Conservation (phyloP, 2,888 invertebrate genomes). For the Platynereis dumerilii region DNA sequence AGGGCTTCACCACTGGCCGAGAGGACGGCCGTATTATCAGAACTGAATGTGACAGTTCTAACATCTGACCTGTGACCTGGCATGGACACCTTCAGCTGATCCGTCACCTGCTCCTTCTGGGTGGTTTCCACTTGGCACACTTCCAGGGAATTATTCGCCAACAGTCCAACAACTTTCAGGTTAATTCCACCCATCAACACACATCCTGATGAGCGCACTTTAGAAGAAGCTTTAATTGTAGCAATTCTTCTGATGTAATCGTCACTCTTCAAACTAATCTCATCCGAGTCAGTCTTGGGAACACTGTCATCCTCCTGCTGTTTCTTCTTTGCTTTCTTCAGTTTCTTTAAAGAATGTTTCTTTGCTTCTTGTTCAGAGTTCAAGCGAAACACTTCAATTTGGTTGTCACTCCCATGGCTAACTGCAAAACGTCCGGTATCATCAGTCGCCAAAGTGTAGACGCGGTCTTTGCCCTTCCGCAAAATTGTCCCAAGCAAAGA, state of each 20-base stretch:
- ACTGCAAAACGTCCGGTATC: conserved; percentile 75
- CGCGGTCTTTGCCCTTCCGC: conserved; percentile 79
- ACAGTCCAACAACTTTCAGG: conserved; percentile 33
- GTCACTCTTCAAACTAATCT: conserved; percentile 66
- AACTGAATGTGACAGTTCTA: conserved; percentile 84
- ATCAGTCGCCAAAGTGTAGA: conserved; percentile 78
- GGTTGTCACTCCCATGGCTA: conserved; percentile 76
- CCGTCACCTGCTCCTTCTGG: conserved; percentile 39
- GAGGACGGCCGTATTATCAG: conserved; percentile 85
- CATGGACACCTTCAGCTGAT: conserved; percentile 66
- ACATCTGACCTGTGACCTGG: conserved; percentile 92
- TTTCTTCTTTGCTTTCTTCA: conserved; percentile 71
- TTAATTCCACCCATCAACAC: neutral
- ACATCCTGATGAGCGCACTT: conserved; percentile 46
- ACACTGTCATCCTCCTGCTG: conserved; percentile 20
- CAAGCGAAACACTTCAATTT: conserved; percentile 84
- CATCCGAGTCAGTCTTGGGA: conserved; percentile 37
- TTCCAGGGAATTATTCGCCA: conserved; percentile 79
- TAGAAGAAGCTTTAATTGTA: conserved; percentile 67
- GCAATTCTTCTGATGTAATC: conserved; percentile 78
- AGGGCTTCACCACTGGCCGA: conserved; percentile 87
- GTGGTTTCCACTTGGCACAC: conserved; percentile 68
- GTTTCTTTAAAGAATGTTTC: conserved; percentile 75
- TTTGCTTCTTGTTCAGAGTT: conserved; percentile 78
- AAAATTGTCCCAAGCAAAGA: conserved; percentile 79